Evolutionary conservation across 2,113 vertebrate genomes (phyloP).

Genomic region (Halcyon malimbica): DNA sequence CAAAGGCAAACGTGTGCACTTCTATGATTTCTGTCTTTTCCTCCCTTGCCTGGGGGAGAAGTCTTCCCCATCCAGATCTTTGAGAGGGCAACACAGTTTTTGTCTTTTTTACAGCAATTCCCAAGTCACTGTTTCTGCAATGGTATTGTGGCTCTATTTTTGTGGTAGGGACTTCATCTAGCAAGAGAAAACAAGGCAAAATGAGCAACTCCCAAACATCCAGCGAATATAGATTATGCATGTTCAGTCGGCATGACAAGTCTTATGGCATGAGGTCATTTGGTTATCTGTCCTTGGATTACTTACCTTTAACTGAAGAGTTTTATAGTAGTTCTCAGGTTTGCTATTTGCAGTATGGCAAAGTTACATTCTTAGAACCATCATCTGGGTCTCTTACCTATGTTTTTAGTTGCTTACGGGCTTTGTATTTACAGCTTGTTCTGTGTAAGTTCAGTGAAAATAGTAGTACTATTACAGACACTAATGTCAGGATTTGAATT

Average conservation of each 20-base stretch:
- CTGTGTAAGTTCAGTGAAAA: not conserved
- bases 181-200: not conserved
- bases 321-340: not conserved
- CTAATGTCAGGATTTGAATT: not conserved
- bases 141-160: not conserved
- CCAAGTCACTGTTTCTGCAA: not conserved
- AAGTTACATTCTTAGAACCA: not conserved
- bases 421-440: not conserved
- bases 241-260: not conserved
- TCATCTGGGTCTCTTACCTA: accelerated
- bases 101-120: not conserved
- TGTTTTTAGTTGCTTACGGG: not conserved
- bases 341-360: not conserved
- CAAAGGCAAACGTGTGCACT: not conserved
- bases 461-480: not conserved
- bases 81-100: not conserved
- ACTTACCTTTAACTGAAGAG: not conserved
- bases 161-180: not conserved
- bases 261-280: not conserved
- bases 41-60: not conserved
- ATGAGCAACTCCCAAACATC: not conserved
- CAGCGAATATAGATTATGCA: accelerated
- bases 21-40: not conserved
- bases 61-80: not conserved
- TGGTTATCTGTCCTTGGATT: not conserved